Conservation (phyloP, 2,113 vertebrate genomes). For the Callorhinus ursinus region DNA sequence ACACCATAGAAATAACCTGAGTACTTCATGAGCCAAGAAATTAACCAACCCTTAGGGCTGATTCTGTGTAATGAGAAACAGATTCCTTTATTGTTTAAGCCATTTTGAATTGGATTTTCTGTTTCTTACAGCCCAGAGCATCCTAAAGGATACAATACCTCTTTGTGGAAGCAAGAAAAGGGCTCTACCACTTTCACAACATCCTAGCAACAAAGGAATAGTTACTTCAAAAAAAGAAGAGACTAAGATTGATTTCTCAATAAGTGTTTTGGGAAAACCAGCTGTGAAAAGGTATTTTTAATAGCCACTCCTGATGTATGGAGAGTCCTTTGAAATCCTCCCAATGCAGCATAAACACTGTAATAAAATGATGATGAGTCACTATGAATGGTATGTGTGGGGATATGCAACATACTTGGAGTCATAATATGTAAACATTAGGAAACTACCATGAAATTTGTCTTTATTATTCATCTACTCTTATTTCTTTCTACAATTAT, state of each 20-base stretch:
- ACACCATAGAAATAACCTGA: background rate
- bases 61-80: background rate
- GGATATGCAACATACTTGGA: constrained; percentile 59
- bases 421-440: constrained; percentile 58
- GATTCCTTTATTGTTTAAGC: constrained; percentile 8
- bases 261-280: constrained; percentile 43
- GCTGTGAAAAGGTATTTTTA: constrained; percentile 65
- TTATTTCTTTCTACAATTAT: constrained; percentile 53
- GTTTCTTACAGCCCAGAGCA: background rate
- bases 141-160: background rate
- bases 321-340: constrained; percentile 57
- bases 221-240: background rate
- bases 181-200: background rate
- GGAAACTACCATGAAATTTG: constrained; percentile 59
- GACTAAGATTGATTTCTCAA: constrained; percentile 45
- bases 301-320: constrained; percentile 41
- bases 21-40: background rate
- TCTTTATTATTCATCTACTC: constrained; percentile 60
- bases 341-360: constrained; percentile 28
- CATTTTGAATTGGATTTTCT: constrained; percentile 54
- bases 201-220: background rate
- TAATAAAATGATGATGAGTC: constrained; percentile 62
- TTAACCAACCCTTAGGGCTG: background rate
- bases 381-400: constrained; percentile 51
- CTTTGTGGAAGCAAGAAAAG: background rate